Conservation (phyloP, 2,797 vertebrate genomes). For the Sebastes itinus region DNA sequence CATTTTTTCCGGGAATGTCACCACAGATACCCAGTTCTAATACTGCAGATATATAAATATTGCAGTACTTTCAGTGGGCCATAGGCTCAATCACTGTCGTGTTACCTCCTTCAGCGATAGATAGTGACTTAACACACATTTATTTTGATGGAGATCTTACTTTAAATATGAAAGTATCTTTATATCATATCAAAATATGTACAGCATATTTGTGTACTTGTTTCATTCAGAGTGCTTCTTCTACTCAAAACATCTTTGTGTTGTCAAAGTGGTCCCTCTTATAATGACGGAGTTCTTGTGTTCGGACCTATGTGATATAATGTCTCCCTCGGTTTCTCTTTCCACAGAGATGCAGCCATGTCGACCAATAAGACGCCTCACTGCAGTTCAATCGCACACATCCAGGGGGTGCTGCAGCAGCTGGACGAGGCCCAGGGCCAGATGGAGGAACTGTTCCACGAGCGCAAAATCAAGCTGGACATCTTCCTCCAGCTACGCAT, state of each 20-base stretch:
- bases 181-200: not conserved
- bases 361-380: constrained; percentile 98
- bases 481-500: constrained; percentile 97
- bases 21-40: too few relatives aligned
- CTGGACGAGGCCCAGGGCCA: constrained; percentile 98
- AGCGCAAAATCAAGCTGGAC: constrained; percentile 98
- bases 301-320: not conserved
- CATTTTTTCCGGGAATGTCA: too few relatives aligned
- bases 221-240: not conserved
- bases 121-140: too few relatives aligned
- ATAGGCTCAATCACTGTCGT: too few relatives aligned
- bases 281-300: not conserved
- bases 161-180: not conserved
- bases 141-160: too few relatives aligned
- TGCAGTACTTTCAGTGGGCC: too few relatives aligned
- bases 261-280: not conserved
- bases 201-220: not conserved
- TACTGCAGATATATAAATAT: too few relatives aligned
- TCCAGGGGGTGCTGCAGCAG: constrained; percentile 99
- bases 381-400: constrained; percentile 98
- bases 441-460: constrained; percentile 99
- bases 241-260: not conserved
- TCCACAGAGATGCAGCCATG: constrained; percentile 92
- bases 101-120: too few relatives aligned
- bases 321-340: not conserved